phyloP scores from a whole-genome alignment of 1,140 invertebrate species.

The Saccostrea glomerata region DNA sequence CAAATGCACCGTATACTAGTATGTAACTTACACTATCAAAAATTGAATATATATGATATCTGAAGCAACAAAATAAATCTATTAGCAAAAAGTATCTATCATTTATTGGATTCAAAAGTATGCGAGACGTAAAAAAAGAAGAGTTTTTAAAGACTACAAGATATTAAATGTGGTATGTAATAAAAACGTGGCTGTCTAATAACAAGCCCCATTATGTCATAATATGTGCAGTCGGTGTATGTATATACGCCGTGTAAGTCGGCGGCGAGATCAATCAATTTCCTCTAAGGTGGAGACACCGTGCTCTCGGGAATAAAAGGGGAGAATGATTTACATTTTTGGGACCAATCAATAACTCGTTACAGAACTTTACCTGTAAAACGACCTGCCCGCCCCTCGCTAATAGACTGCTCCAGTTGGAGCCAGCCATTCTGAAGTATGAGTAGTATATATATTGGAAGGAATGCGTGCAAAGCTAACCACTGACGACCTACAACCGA shows the following conservation, averaged over 20 bases:
- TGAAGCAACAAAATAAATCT: too few relatives aligned
- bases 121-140: too few relatives aligned
- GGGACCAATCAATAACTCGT: conserved; percentile 35
- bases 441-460: conserved; percentile 23
- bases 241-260: not conserved
- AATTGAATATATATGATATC: too few relatives aligned
- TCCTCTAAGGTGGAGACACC: conserved; percentile 12
- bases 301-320: conserved; percentile 26
- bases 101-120: too few relatives aligned
- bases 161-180: conserved; percentile 7
- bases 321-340: conserved; percentile 38
- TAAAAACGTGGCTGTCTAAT: not conserved
- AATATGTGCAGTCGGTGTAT: not conserved
- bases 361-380: conserved; percentile 38
- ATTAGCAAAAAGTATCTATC: too few relatives aligned
- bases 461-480: conserved; percentile 14
- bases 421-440: conserved; percentile 42
- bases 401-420: conserved; percentile 49
- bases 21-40: too few relatives aligned
- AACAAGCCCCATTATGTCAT: conserved; percentile 25
- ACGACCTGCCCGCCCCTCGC: conserved; percentile 42
- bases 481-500: not conserved
- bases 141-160: not conserved
- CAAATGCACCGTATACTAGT: too few relatives aligned
- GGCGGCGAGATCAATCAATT: conserved; percentile 29